phyloP scores from a whole-genome alignment of 2,888 invertebrate genomes.

The Tillus elongatus region DNA sequence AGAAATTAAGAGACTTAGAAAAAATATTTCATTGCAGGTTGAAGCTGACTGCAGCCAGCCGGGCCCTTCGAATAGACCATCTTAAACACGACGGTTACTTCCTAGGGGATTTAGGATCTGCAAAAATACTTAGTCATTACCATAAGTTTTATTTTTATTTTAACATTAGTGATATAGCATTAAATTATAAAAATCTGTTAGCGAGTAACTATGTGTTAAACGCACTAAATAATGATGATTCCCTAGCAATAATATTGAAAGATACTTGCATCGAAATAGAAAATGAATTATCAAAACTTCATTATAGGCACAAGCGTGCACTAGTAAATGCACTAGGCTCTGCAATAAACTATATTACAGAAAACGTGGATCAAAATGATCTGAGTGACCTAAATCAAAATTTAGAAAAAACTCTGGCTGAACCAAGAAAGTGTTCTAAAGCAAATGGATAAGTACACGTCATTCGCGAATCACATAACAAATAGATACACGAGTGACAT shows the following conservation, averaged over 20 bases:
- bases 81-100: background rate
- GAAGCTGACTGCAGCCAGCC: slow-evolving; percentile 1
- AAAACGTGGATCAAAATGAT: slow-evolving; percentile 7
- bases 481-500: background rate
- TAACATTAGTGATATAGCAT: background rate
- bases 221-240: background rate
- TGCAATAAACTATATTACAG: slow-evolving; percentile 5
- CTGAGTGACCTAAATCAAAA: background rate
- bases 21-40: background rate
- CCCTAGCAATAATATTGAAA: background rate
- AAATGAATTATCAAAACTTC: background rate
- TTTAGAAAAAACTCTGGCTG: background rate
- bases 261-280: background rate
- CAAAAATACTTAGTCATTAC: background rate
- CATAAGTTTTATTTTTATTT: slow-evolving; percentile 5
- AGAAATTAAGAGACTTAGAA: background rate
- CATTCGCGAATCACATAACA: slow-evolving; percentile 6
- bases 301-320: slow-evolving; percentile 1
- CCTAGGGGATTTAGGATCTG: background rate
- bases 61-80: slow-evolving; percentile 1
- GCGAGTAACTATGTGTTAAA: background rate
- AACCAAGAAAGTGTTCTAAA: background rate
- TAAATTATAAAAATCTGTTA: background rate
- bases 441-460: slow-evolving; percentile 4
- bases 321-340: slow-evolving; percentile 4